Conservation (phyloP, 2,888 invertebrate species). For the Tetranychus piercei region DNA sequence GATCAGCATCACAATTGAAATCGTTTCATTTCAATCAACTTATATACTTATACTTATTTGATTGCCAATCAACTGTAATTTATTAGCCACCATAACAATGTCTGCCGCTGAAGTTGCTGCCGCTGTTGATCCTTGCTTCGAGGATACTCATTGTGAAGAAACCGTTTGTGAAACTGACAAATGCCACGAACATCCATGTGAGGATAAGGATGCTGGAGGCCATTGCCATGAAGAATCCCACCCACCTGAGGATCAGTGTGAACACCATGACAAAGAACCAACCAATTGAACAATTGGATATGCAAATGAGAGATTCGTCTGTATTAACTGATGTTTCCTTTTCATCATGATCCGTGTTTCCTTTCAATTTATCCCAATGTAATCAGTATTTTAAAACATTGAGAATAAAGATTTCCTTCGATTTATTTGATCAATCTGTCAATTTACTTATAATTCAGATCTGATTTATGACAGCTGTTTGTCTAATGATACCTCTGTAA, state of each 20-base stretch:
- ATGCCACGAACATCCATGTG: not conserved
- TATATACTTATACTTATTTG: not conserved
- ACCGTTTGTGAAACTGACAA: not conserved
- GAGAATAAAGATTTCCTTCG: too few species aligned
- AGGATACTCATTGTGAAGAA: not conserved
- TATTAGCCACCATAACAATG: not conserved
- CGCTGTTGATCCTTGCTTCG: not conserved
- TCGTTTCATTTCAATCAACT: not conserved
- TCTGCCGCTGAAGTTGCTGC: not conserved
- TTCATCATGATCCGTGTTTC: too few species aligned
- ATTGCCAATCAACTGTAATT: not conserved
- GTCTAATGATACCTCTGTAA: too few species aligned
- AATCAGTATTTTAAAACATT: too few species aligned
- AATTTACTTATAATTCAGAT: too few species aligned
- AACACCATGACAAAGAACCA: not conserved
- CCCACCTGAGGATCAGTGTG: not conserved
- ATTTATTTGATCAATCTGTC: too few species aligned
- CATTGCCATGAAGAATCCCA: not conserved
- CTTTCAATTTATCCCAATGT: too few species aligned
- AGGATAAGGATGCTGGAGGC: not conserved
- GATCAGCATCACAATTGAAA: not conserved
- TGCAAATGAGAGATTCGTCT: too few species aligned
- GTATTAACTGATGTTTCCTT: too few species aligned
- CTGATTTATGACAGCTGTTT: too few species aligned
- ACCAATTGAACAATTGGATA: not conserved